Evolutionary conservation across 2,888 invertebrate species (phyloP), one percentile per base, ranked within the genome.

Genomic region (Malachius bipustulatus): DNA sequence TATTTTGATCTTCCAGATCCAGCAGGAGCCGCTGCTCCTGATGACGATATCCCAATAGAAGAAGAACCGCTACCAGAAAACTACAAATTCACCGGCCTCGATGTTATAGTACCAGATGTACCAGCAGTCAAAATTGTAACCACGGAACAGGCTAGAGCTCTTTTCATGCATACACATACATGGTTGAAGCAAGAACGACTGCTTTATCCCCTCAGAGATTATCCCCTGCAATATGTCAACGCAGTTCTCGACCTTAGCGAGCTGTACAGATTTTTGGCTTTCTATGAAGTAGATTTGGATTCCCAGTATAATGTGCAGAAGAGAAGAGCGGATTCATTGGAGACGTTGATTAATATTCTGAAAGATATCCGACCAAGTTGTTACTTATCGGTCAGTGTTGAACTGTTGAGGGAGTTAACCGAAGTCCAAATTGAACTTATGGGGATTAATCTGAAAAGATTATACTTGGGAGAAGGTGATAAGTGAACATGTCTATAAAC

Each of bases 201-300:
- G 35, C 73, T 66, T 50, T 74, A 73, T 42, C 72, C 70, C 36
- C 62, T 75, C 28, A 66, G 71, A 39, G 69, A 73, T 44, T 66
- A 68, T 48, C 67, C 73, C 0, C 62, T 70, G 19, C 71, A 73
- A 45, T 73, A 70, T 45, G 69, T 74, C 35, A 70, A 73, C 28
- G 67, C 70, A 38, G 67, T 72, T 2, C 52, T 74, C 41, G 73
- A 75, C 50, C 53, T 72, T 29, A 78, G 77, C 27, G 75, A 75
- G 47, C 55, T 79, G 9, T 80, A 75, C 51, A 72, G 75, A 46
- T 69, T 72, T 49, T 61, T 84, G 34, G 73, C 78, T 0, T 79
- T 78, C 55, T 84, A 80, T 59, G 83, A 84, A 56, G 63, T 68
- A 26, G 75, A 77, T 50, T 64, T 77, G 27, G 80, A 80, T 40